These are phyloP conservation scores for Astyanax mexicanus DNA, from an alignment of 2,797 vertebrate genomes.

Conservation along the genomic window DNA sequence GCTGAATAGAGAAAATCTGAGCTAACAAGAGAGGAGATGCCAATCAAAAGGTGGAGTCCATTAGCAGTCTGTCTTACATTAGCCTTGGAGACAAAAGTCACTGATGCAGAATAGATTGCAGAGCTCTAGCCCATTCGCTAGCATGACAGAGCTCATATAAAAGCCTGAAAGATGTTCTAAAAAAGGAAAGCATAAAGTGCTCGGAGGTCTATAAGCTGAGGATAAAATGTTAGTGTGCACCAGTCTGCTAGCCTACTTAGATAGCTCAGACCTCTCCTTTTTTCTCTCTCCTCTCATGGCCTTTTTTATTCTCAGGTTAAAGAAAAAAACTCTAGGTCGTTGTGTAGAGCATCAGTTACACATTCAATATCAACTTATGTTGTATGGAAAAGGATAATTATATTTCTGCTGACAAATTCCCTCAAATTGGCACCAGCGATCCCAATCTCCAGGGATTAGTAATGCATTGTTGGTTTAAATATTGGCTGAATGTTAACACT, in stretches of 20 bases:
- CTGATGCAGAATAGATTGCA: constrained; percentile 14
- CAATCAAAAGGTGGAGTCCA: constrained; percentile 69
- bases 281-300: not conserved
- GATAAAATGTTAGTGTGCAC: constrained; percentile 7
- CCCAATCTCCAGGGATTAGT: constrained; percentile 5
- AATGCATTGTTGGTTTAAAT: constrained; percentile 17
- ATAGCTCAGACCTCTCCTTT: not conserved
- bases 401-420: not conserved
- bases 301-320: not conserved
- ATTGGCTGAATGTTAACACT: constrained; percentile 5
- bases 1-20: constrained; percentile 26
- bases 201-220: not conserved
- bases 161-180: constrained; percentile 11
- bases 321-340: not conserved
- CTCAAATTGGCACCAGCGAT: not conserved
- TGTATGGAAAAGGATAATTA: not conserved
- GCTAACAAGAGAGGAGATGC: constrained; percentile 65
- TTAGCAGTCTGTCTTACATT: constrained; percentile 68
- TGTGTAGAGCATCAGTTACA: not conserved
- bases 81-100: constrained; percentile 57
- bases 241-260: not conserved
- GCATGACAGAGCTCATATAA: constrained; percentile 21
- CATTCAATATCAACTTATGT: not conserved
- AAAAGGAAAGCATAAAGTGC: constrained; percentile 19
- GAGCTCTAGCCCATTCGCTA: constrained; percentile 20